phyloP scores from a whole-genome alignment of 2,888 invertebrate species.

The Dicyrtoma fusca region DNA sequence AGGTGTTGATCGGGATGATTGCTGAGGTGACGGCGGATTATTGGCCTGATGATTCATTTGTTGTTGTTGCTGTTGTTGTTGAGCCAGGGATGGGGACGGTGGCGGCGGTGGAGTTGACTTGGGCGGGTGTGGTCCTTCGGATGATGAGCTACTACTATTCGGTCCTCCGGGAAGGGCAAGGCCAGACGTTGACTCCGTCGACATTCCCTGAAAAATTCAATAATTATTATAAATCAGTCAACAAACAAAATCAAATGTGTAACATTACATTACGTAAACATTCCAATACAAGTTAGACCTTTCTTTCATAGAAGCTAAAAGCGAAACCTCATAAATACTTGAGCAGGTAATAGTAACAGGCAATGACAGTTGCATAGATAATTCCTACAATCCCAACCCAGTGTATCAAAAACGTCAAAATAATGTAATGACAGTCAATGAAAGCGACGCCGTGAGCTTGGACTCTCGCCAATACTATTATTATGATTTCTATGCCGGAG shows the following conservation, averaged over 20 bases:
- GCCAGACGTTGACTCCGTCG: slow-evolving; percentile 14
- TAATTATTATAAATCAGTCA: slow-evolving; percentile 9
- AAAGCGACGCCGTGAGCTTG: too few species aligned
- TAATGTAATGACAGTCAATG: too few species aligned
- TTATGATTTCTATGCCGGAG: too few species aligned
- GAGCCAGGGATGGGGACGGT: slow-evolving; percentile 53
- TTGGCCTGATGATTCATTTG: slow-evolving; percentile 50
- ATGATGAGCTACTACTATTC: slow-evolving; percentile 43
- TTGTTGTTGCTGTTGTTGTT: slow-evolving; percentile 40
- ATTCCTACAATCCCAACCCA: too few species aligned
- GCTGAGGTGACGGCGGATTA: slow-evolving; percentile 54
- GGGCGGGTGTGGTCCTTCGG: slow-evolving; percentile 47
- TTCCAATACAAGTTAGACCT: too few species aligned
- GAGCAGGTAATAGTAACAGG: too few species aligned
- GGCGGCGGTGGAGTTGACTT: slow-evolving; percentile 56
- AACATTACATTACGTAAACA: too few species aligned
- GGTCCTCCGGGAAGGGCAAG: slow-evolving; percentile 31
- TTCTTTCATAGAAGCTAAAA: too few species aligned
- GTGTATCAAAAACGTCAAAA: too few species aligned
- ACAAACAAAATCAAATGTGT: not conserved
- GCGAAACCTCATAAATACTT: too few species aligned
- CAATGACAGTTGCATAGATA: too few species aligned
- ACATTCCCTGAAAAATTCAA: slow-evolving; percentile 33
- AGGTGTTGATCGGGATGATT: slow-evolving; percentile 50
- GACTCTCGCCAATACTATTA: too few species aligned